Percentiles rank a stretch among this genome's conserved stretches.
These are phyloP conservation scores for Charanyca ferruginea DNA, from an alignment of 2,888 invertebrate genomes.

Conservation along the genomic window DNA sequence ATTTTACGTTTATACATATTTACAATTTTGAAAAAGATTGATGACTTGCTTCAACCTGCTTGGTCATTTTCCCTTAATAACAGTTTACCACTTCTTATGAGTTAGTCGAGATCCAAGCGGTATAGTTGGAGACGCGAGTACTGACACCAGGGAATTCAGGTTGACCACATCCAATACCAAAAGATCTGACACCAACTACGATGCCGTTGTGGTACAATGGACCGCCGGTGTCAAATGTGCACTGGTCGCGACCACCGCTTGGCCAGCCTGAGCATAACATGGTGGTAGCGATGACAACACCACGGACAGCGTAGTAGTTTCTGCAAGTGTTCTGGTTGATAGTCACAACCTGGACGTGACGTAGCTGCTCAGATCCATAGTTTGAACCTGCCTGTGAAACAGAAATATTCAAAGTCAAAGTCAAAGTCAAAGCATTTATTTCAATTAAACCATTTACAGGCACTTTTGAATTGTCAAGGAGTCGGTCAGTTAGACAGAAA, in stretches of 20 bases:
- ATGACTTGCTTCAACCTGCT: too few species aligned
- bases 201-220: conserved; percentile 76
- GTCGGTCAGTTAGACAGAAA: too few species aligned
- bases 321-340: conserved; percentile 68
- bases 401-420: neutral
- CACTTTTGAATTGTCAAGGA: too few species aligned
- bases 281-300: conserved; percentile 59
- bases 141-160: conserved; percentile 71
- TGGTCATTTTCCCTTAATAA: neutral
- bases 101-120: conserved; percentile 31
- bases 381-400: neutral
- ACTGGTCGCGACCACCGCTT: conserved; percentile 80
- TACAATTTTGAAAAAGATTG: neutral
- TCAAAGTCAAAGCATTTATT: too few species aligned
- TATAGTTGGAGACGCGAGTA: conserved; percentile 50
- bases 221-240: conserved; percentile 79
- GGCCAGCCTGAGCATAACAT: conserved; percentile 69
- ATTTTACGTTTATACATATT: too few species aligned
- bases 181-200: conserved; percentile 74
- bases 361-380: conserved; percentile 64
- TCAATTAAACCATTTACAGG: too few species aligned
- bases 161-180: conserved; percentile 66
- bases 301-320: conserved; percentile 55
- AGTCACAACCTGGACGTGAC: conserved; percentile 72
- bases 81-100: conserved; percentile 3